Conservation (phyloP, 2,113 vertebrate genomes). For the Hemiscyllium ocellatum region DNA sequence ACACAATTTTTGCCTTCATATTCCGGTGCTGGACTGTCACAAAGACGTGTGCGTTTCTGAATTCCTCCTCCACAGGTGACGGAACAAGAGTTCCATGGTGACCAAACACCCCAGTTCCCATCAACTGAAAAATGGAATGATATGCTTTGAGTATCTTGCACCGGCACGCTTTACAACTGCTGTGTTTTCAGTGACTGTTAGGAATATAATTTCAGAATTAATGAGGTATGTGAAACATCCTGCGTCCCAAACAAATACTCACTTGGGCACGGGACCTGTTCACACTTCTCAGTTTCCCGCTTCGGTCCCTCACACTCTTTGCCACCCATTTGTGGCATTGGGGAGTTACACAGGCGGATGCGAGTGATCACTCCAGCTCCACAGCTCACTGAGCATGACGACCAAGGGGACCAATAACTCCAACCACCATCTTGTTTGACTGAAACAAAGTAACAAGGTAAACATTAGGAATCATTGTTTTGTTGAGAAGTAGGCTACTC, state of each 20-base stretch:
- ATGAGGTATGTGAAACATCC: not conserved
- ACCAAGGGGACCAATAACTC: constrained; percentile 99
- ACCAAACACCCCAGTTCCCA: constrained; percentile 95
- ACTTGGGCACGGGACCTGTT: constrained; percentile 81
- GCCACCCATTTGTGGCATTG: constrained; percentile 91
- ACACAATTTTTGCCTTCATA: constrained; percentile 82
- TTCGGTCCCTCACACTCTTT: constrained; percentile 81
- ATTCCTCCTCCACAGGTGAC: constrained; percentile 85
- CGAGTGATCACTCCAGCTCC: constrained; percentile 85
- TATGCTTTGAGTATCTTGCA: constrained; percentile 7
- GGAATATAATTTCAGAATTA: not conserved
- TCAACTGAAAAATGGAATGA: constrained; percentile 63
- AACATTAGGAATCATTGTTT: not conserved
- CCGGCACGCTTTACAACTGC: not conserved
- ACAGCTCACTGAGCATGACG: constrained; percentile 90
- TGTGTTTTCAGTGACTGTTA: not conserved
- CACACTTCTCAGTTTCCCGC: constrained; percentile 81
- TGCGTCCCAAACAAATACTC: constrained; percentile 47
- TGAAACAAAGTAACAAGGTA: constrained; percentile 49
- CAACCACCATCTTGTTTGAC: constrained; percentile 95
- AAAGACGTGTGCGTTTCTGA: constrained; percentile 77
- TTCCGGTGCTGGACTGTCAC: constrained; percentile 80
- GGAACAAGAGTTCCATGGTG: constrained; percentile 83
- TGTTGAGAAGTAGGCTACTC: not conserved
- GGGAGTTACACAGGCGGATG: constrained; percentile 96